A percentile compares a stretch with the other conserved stretches of the same genome.
phyloP scores from a whole-genome alignment of 2,888 invertebrate species.

The Agrotis exclamationis region DNA sequence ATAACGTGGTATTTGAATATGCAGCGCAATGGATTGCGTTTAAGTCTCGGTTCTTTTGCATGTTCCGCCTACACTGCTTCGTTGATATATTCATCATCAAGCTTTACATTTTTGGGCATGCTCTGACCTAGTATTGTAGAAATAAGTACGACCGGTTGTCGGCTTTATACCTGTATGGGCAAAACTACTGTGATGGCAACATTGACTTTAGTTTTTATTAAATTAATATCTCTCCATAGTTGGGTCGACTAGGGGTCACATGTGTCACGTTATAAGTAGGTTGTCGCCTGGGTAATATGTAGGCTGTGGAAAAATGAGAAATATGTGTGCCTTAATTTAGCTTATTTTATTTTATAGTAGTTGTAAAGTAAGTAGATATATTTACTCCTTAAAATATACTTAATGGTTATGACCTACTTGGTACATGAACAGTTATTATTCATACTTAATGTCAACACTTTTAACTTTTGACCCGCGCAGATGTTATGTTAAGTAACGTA shows the following conservation, averaged over 20 bases:
- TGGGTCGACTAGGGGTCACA: slow-evolving; percentile 23
- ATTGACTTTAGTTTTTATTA: slow-evolving; percentile 37
- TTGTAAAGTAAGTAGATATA: slow-evolving; percentile 2
- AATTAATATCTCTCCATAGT: slow-evolving; percentile 26
- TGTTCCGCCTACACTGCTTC: slow-evolving; percentile 45
- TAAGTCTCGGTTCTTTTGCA: slow-evolving; percentile 27
- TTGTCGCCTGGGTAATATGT: slow-evolving; percentile 21
- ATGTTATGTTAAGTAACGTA: slow-evolving; percentile 45
- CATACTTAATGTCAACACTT: slow-evolving; percentile 31
- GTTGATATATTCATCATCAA: slow-evolving; percentile 53
- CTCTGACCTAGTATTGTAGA: slow-evolving; percentile 62
- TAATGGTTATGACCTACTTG: slow-evolving; percentile 38
- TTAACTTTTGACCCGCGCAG: slow-evolving; percentile 44
- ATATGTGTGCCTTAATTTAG: neutral
- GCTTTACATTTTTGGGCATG: slow-evolving; percentile 58
- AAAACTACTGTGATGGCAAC: slow-evolving; percentile 46
- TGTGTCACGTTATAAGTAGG: slow-evolving; percentile 33
- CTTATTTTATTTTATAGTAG: neutral
- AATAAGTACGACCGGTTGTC: slow-evolving; percentile 62
- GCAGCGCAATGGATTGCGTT: slow-evolving; percentile 49
- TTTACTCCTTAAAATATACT: slow-evolving; percentile 19
- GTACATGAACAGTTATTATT: slow-evolving; percentile 30
- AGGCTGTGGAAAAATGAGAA: slow-evolving; percentile 9
- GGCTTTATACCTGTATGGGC: slow-evolving; percentile 39
- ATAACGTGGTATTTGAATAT: slow-evolving; percentile 19